Evolutionary conservation across 2,113 vertebrate species (phyloP), one percentile per base, ranked within the genome.

Genomic region (Eudyptes chrysolophus): DNA sequence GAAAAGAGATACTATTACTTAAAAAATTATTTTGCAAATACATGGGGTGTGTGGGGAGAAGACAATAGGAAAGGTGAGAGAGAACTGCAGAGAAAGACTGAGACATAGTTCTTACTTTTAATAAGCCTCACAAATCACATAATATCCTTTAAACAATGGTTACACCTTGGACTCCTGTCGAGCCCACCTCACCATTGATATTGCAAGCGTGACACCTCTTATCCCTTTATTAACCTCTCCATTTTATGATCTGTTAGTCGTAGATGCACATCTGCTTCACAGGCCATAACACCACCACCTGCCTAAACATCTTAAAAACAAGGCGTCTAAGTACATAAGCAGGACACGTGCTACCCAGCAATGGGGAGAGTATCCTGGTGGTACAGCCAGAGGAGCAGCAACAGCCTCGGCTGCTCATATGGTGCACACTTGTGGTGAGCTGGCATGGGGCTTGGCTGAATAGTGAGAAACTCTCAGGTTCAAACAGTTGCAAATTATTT

Each of bases 141-240:
- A 97, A 81, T 96, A 90, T 91, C 94, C 64, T 95, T 95, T 95
- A 94, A 96, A 92, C 51, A 65, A 76, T 36, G 55, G 64, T 97
- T 93, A 80, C 88, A 87, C 91, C 60, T 76, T 22, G 68, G 71
- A 71, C 83, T 96, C 96, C 97, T 0, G 2, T 80, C 0, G 72
- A 97, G 78, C 16, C 44, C 65, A 66, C 42, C 27, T 96, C 78
- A 64, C 74, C 58, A 51, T 34, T 83, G 82, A 80, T 86, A 93
- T 52, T 96, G 74, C 55, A 58, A 62, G 61, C 1, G 11, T 40
- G 7, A 58, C 89, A 97, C 93, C 92, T 97, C 90, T 97, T 98
- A 97, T 83, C 52, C 97, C 71, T 98, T 98, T 98, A 97, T 98
- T 98, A 97, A 97, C 96, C 98, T 93, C 93, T 86, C 72, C 22